These are phyloP conservation scores for Eupeodes corollae DNA, from an alignment of 1,140 invertebrate genomes.

Conservation along the genomic window DNA sequence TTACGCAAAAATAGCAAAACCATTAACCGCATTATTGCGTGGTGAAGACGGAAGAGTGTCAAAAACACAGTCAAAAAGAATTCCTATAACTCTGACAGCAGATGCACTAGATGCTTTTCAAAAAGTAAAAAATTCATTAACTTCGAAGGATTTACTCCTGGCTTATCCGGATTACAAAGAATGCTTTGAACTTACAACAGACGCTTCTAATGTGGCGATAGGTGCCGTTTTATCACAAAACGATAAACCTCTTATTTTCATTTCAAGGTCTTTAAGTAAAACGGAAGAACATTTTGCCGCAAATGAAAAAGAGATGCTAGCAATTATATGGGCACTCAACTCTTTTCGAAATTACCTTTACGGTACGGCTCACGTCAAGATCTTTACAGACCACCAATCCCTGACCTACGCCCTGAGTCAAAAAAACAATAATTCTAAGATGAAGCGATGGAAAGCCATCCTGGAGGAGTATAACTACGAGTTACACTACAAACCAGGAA, in stretches of 20 bases:
- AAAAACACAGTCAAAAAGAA: conserved; percentile 2
- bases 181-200: conserved; percentile 20
- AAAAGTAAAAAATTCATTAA: conserved; percentile 29
- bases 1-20: conserved; percentile 10
- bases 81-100: background rate
- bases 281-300: conserved; percentile 20
- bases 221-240: conserved; percentile 29
- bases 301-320: conserved; percentile 21
- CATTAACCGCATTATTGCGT: conserved; percentile 5
- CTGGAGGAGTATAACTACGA: no score
- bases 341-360: conserved; percentile 27
- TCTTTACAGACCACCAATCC: no score
- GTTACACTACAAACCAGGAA: no score
- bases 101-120: conserved; percentile 26
- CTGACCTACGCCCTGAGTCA: conserved; percentile 29
- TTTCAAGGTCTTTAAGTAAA: conserved; percentile 27
- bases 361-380: conserved; percentile 15
- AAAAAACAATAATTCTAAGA: conserved; percentile 30
- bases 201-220: conserved; percentile 19
- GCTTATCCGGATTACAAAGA: conserved; percentile 25
- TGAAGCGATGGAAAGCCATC: no score
- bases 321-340: no score
- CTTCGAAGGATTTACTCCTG: conserved; percentile 32
- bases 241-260: conserved; percentile 8
- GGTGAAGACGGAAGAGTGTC: conserved; percentile 3